A percentile compares a stretch with the other conserved stretches of the same genome.
These are phyloP conservation scores for Cerceris ruficornis DNA, from an alignment of 2,888 invertebrate genomes.

Conservation along the genomic window DNA sequence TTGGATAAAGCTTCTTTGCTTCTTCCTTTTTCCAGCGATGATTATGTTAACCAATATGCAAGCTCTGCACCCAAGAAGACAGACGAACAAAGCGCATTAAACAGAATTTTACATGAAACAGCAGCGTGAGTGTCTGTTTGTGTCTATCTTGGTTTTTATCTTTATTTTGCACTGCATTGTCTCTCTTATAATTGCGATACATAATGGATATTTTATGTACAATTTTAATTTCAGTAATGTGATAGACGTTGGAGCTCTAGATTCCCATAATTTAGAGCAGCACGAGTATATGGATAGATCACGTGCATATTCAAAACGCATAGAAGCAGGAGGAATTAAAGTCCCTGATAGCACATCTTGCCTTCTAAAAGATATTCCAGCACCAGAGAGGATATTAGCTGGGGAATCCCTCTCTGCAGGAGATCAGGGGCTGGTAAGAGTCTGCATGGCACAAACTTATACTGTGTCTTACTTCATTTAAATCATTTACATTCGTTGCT, in stretches of 20 bases:
- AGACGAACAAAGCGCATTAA: conserved; percentile 95
- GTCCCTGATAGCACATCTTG: conserved; percentile 82
- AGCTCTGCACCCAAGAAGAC: conserved; percentile 89
- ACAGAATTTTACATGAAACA: conserved; percentile 94
- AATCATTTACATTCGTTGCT: conserved; percentile 6
- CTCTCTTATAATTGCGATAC: conserved; percentile 17
- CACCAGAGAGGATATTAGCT: conserved; percentile 87
- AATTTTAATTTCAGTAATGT: conserved; percentile 87
- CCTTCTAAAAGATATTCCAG: conserved; percentile 88
- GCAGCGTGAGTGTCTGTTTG: conserved; percentile 87
- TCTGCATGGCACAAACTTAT: background rate
- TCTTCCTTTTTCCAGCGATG: conserved; percentile 83
- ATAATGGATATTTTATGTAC: background rate
- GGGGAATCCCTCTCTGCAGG: conserved; percentile 84
- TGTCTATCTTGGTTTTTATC: conserved; percentile 49
- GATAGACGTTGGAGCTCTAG: conserved; percentile 96
- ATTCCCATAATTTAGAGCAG: conserved; percentile 93
- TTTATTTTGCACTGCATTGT: conserved; percentile 30
- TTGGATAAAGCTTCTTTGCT: conserved; percentile 26
- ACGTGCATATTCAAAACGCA: conserved; percentile 78
- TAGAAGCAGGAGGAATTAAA: conserved; percentile 81
- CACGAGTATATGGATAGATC: conserved; percentile 91
- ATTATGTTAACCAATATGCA: conserved; percentile 85
- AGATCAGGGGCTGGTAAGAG: conserved; percentile 89
- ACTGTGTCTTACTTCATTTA: background rate